These are phyloP conservation scores for Caenorhabditis sp. DNA, from an alignment of 2,888 invertebrate genomes.

Conservation along the genomic window DNA sequence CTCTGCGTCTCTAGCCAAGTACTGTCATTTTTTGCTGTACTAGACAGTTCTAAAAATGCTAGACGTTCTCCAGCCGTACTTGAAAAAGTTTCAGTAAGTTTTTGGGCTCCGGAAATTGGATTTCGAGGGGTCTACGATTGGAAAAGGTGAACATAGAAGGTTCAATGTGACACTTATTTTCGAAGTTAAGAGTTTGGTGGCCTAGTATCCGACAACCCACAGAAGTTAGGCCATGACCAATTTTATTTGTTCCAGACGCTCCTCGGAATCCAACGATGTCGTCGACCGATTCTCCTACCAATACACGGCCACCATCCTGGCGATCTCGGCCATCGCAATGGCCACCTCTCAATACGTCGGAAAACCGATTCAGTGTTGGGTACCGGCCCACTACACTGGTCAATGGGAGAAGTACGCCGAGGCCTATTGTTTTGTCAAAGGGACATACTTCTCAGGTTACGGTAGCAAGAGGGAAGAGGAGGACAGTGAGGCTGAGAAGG, in stretches of 20 bases:
- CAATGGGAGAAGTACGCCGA: constrained; percentile 82
- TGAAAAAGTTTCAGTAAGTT: background rate
- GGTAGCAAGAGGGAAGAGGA: constrained; percentile 69
- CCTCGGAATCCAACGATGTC: constrained; percentile 82
- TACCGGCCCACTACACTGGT: constrained; percentile 82
- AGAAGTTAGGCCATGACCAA: too few relatives aligned
- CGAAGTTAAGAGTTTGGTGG: too few relatives aligned
- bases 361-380: constrained; percentile 82
- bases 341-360: constrained; percentile 83
- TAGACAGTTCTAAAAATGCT: too few relatives aligned
- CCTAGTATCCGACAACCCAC: too few relatives aligned
- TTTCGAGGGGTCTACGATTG: background rate
- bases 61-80: background rate
- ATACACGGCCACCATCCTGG: constrained; percentile 60
- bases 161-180: too few relatives aligned
- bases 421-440: constrained; percentile 82
- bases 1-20: too few relatives aligned
- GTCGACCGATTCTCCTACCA: constrained; percentile 73
- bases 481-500: constrained; percentile 29
- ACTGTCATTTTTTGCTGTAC: too few relatives aligned
- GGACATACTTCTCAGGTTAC: constrained; percentile 72
- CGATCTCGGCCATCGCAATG: constrained; percentile 78
- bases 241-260: constrained; percentile 63
- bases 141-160: too few relatives aligned
- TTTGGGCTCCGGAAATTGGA: too few relatives aligned